phyloP scores from a whole-genome alignment of 1,140 invertebrate species.

The Hyphantria cunea region DNA sequence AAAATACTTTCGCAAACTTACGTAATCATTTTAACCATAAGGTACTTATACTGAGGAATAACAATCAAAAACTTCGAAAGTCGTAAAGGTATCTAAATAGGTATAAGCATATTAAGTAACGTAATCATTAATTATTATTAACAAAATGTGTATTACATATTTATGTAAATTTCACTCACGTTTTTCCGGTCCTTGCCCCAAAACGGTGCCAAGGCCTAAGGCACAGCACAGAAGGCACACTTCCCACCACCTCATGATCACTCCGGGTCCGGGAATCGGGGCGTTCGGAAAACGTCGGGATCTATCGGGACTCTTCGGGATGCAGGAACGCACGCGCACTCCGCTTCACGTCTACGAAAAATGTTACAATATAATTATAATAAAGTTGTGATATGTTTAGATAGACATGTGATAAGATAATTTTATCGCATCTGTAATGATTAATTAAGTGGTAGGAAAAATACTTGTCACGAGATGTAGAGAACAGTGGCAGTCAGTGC shows the following conservation, averaged over 20 bases:
- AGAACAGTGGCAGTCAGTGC: slow-evolving; percentile 29
- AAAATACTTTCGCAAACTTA: too few relatives aligned
- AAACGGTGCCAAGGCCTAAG: slow-evolving; percentile 41
- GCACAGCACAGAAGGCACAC: slow-evolving; percentile 36
- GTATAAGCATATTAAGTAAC: too few relatives aligned
- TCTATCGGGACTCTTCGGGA: slow-evolving; percentile 10
- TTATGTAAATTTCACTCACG: slow-evolving; percentile 45
- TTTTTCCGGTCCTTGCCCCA: slow-evolving; percentile 67
- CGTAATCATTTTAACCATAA: too few relatives aligned
- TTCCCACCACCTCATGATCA: slow-evolving; percentile 47
- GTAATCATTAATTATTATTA: too few relatives aligned
- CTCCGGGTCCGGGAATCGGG: slow-evolving; percentile 36
- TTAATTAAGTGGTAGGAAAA: slow-evolving; percentile 74
- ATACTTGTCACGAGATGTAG: slow-evolving; percentile 69
- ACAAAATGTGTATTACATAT: too few relatives aligned
- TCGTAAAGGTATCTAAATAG: too few relatives aligned
- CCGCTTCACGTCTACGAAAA: slow-evolving; percentile 59
- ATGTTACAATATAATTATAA: slow-evolving; percentile 53
- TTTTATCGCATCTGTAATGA: slow-evolving; percentile 60
- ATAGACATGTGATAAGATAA: slow-evolving; percentile 60
- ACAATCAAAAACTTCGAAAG: too few relatives aligned
- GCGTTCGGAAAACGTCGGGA: slow-evolving; percentile 4
- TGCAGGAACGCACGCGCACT: slow-evolving; percentile 20
- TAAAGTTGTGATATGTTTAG: neutral
- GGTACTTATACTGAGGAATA: too few relatives aligned